Base-by-base conservation (phyloP, 2,888 invertebrate genomes). In the Oscheius sp. region DNA sequence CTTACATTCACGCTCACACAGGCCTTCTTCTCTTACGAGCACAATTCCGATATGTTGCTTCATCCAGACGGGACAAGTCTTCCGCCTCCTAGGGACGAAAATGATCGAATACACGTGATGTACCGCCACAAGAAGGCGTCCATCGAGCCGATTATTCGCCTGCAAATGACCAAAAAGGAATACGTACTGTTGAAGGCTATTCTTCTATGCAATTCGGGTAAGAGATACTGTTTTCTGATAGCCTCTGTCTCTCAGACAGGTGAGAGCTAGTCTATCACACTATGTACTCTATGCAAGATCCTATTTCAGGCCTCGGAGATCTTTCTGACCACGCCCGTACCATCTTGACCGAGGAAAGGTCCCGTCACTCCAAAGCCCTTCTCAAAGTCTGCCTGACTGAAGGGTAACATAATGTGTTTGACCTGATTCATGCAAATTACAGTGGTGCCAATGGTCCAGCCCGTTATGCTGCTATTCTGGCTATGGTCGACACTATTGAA, bases 121-220 rank as follows among this genome's bases (percentile, higher is more conserved):
- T n/a, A 68, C n/a, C n/a, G 32, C 10, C 57, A 57, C 29, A 70
- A 70, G 57, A 57, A 42, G 32, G 57, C n/a, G 4, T 58, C 58
- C 5, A 70, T 70, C 48, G 58, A 70, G 13, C 70, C 62, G 2
- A 13, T 72, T 7, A 72, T 72, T 51, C 48, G 72, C 60, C 35
- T 33, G 11, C 51, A 72, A 55, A 21, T 72, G 11, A 72, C 72
- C 21, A 76, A 73, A 33, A 76, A 78, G 9, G 83, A 83, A 66
- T 83, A 83, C 65, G 80, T 83, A 5, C 65, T 81, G n/a, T 62
- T 81, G 71, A 83, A 83, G 71, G 79, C 81, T 1, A 78, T 83
- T 21, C 74, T 76, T 1, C 70, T 83, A 7, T 81, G 80, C 65
- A 83, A 81, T 76, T 71, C 83, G 21, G 73, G 81, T 83, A 21